Evolutionary conservation across 2,113 vertebrate species (phyloP).

Genomic region (Epinephelus fuscoguttatus): DNA sequence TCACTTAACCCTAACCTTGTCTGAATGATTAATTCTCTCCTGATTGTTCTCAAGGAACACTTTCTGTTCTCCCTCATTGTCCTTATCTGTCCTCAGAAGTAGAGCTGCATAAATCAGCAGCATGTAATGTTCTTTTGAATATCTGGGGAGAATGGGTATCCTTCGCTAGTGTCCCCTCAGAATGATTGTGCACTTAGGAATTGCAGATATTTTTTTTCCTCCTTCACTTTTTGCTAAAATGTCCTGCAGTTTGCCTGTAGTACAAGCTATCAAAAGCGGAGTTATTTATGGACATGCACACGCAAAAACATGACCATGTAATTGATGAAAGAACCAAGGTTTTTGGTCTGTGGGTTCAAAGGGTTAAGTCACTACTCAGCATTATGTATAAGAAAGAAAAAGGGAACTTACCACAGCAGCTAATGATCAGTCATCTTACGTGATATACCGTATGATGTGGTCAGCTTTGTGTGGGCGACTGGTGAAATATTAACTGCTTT

Average conservation of each 20-base stretch:
- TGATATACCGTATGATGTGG: not conserved
- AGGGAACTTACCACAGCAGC: not conserved
- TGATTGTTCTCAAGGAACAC: not conserved
- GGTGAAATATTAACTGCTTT: not conserved
- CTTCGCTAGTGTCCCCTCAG: not conserved
- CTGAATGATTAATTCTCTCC: not conserved
- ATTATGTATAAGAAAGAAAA: not conserved
- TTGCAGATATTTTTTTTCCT: not conserved
- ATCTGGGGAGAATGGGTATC: not conserved
- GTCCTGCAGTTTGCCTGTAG: not conserved
- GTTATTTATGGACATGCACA: not conserved
- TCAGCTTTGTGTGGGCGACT: not conserved
- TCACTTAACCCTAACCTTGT: not conserved
- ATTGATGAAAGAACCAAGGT: not conserved
- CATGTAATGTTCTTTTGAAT: slow-evolving; percentile 17
- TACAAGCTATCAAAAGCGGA: not conserved
- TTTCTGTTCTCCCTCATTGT: slow-evolving; percentile 4
- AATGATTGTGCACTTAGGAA: not conserved
- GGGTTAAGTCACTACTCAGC: not conserved
- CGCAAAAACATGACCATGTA: not conserved
- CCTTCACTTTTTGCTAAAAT: not conserved
- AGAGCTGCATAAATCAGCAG: slow-evolving; percentile 3
- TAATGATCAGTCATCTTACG: not conserved
- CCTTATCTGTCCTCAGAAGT: not conserved
- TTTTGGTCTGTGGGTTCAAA: not conserved